Base-by-base conservation (phyloP, 1,140 invertebrate species). In the Achroia grisella region DNA sequence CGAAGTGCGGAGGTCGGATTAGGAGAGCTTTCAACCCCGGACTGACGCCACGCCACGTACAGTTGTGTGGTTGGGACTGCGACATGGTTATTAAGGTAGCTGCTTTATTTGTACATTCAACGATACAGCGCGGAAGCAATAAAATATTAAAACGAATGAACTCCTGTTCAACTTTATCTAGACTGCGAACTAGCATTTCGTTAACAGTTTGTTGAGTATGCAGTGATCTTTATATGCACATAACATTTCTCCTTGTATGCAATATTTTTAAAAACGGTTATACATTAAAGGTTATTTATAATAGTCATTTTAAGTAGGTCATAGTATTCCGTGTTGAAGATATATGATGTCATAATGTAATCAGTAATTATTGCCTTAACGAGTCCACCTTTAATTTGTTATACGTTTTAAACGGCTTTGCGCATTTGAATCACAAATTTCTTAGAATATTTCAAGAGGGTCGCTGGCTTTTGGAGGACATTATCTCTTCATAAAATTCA, bases 361-460 rank as follows among this genome's bases (percentile, higher is more conserved):
- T 78, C 78, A 82, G 78, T 77, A 80, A 84, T 80, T 80, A 72
- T 70, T 62, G 67, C 71, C 71, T 80, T 79, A 84, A 80, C 78
- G 74, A 82, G 80, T 72, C 75, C 66, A 72, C 71, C 76, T 80
- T 78, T 80, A 85, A 85, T 85, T 85, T 81, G 78, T 85, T 80
- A 85, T 78, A 74, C 76, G 78, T 82, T 79, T 82, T 75, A 84
- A 84, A 85, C 77, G 76, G 78, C 80, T 84, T 81, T 77, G 65
- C 74, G 71, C 74, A 84, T 85, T 85, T 84, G 80, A 84, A 85
- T 84, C 80, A 71, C 78, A 85, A 85, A 85, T 84, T 82, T 84
- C 78, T 82, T 73, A 77, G 76, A 82, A 84, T 82, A 84, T 84
- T 82, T 84, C 71, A 71, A 69, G 77, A 79, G 74, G 76, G 78